A percentile compares a stretch with the other conserved stretches of the same genome.
Evolutionary conservation across 1,140 invertebrate genomes (phyloP).

Genomic region (Drosophila elegans): DNA sequence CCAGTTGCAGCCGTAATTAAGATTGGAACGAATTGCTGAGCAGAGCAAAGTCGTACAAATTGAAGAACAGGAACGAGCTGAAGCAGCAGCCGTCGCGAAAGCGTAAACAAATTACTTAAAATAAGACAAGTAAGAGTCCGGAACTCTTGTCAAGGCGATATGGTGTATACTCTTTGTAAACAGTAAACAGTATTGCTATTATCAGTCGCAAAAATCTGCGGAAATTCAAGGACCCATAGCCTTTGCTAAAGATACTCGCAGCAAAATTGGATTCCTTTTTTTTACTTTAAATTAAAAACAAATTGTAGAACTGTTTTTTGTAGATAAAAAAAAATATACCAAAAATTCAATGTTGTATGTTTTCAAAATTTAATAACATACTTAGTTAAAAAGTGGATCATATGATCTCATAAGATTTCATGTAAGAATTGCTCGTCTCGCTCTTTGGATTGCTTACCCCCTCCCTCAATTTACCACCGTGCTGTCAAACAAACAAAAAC

Average conservation of each 20-base stretch:
- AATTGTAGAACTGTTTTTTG: too few species aligned
- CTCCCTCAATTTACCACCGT: background rate
- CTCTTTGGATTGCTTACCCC: conserved; percentile 2
- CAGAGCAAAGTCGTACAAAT: conserved; percentile 7
- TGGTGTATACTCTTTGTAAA: conserved; percentile 7
- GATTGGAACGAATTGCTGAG: conserved; percentile 66
- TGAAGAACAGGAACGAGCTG: background rate
- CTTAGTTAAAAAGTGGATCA: background rate
- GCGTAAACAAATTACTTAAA: conserved; percentile 74
- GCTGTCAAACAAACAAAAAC: conserved; percentile 15
- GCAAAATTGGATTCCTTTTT: too few species aligned
- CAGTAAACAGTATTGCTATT: too few species aligned
- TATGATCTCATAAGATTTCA: conserved; percentile 1
- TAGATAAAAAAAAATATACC: too few species aligned
- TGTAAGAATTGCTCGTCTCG: background rate
- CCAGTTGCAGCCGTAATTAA: conserved; percentile 67
- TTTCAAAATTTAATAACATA: too few species aligned
- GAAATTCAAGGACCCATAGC: too few species aligned
- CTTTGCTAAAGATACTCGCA: too few species aligned
- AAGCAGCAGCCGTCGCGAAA: conserved; percentile 51
- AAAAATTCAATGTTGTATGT: too few species aligned
- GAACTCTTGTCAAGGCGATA: background rate
- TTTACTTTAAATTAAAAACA: too few species aligned
- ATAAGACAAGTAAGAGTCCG: conserved; percentile 24
- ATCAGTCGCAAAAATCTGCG: too few species aligned